phyloP scores from a whole-genome alignment of 2,113 vertebrate species.

The Heterotilapia buettikoferi region DNA sequence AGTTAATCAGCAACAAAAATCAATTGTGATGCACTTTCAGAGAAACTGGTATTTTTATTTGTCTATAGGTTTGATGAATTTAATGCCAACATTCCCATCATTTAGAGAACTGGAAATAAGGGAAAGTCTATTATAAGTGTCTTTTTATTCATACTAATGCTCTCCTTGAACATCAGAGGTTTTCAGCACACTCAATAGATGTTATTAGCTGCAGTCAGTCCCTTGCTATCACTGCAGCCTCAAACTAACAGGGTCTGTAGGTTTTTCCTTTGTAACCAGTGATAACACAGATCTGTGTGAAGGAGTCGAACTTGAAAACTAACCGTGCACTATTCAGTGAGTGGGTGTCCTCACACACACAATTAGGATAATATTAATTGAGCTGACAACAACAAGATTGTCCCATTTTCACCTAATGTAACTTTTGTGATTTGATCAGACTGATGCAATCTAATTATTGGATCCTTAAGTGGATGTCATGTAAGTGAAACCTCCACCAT shows the following conservation, averaged over 20 bases:
- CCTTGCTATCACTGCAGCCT: not conserved
- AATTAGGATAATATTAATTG: not conserved
- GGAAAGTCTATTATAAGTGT: not conserved
- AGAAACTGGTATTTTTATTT: not conserved
- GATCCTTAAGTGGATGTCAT: not conserved
- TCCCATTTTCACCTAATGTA: not conserved
- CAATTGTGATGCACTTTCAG: not conserved
- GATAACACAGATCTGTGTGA: not conserved
- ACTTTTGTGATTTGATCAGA: not conserved
- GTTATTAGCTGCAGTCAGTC: not conserved
- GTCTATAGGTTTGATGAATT: not conserved
- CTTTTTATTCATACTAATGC: not conserved
- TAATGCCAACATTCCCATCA: not conserved
- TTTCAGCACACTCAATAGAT: rapidly evolving
- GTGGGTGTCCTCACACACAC: not conserved
- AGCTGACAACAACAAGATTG: not conserved
- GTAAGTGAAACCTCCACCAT: not conserved
- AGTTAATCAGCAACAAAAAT: not conserved
- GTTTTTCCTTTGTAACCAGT: not conserved
- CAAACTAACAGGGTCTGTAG: not conserved
- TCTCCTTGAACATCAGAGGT: not conserved
- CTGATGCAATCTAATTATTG: not conserved
- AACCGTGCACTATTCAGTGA: not conserved
- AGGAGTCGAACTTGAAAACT: not conserved
- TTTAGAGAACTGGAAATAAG: not conserved